These are phyloP conservation scores for Osmerus eperlanus DNA, from an alignment of 2,113 vertebrate species.

Conservation along the genomic window DNA sequence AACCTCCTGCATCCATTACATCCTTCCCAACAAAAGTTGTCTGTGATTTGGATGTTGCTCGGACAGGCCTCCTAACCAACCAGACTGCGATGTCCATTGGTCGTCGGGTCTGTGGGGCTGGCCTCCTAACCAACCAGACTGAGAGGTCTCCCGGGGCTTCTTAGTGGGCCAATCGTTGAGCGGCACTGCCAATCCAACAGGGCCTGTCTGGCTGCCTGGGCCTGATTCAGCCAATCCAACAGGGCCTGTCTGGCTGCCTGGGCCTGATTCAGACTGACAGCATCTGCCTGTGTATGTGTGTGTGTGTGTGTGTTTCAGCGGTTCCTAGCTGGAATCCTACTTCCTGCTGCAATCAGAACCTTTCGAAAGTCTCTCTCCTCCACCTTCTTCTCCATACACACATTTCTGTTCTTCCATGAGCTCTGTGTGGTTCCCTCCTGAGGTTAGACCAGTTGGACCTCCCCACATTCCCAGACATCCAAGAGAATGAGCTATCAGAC, in stretches of 20 bases:
- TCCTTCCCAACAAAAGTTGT: neutral
- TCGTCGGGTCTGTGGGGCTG: slow-evolving; percentile 7
- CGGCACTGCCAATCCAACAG: slow-evolving; percentile 13
- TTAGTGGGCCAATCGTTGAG: slow-evolving; percentile 35
- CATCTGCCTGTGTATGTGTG: slow-evolving; percentile 13
- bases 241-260: slow-evolving; percentile 14
- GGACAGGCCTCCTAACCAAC: slow-evolving; percentile 16
- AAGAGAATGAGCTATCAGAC: neutral
- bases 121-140: slow-evolving; percentile 2
- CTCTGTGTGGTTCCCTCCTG: too few relatives aligned
- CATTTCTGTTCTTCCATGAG: neutral
- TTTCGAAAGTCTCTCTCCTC: neutral
- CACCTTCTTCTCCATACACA: neutral
- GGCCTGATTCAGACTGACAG: slow-evolving; percentile 27
- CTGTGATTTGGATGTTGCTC: neutral
- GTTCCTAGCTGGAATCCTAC: neutral
- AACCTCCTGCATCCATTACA: too few relatives aligned
- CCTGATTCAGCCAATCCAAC: slow-evolving; percentile 19
- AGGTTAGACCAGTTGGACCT: too few relatives aligned
- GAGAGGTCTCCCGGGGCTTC: slow-evolving; percentile 15
- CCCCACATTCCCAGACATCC: neutral
- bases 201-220: slow-evolving; percentile 11
- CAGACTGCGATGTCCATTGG: slow-evolving; percentile 14
- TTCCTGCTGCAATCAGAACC: slow-evolving; percentile 17
- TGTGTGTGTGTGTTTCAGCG: slow-evolving; percentile 1